phyloP scores from a whole-genome alignment of 1,140 invertebrate species.

The Plutomurus gul region DNA sequence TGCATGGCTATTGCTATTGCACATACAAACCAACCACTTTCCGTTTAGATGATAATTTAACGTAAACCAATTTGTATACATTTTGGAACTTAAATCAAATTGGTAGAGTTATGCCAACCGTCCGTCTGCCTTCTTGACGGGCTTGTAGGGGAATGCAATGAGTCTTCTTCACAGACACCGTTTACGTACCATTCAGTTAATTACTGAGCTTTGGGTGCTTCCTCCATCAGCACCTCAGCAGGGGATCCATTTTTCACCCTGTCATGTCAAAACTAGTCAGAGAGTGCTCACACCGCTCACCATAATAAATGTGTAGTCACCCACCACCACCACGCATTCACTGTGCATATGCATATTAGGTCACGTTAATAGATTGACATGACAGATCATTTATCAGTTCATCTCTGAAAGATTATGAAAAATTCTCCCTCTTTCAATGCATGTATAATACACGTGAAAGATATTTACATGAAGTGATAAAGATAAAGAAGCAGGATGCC shows the following conservation, averaged over 20 bases:
- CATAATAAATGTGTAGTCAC: too few species aligned
- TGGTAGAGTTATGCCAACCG: conserved; percentile 6
- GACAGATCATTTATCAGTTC: conserved; percentile 9
- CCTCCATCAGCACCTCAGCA: conserved; percentile 23
- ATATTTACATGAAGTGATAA: too few species aligned
- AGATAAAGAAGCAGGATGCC: background rate
- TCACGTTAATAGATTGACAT: conserved; percentile 1
- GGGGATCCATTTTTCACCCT: conserved; percentile 1
- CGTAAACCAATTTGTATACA: background rate
- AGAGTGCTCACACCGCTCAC: too few species aligned
- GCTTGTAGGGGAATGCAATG: background rate
- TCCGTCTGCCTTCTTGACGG: background rate
- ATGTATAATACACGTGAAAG: too few species aligned
- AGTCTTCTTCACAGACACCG: background rate
- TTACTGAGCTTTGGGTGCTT: conserved; percentile 25
- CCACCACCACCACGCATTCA: too few species aligned
- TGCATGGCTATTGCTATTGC: background rate
- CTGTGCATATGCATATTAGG: background rate
- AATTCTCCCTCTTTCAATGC: too few species aligned
- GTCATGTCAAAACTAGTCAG: background rate
- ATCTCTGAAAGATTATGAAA: background rate
- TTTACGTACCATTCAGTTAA: background rate
- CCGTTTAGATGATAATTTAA: too few species aligned
- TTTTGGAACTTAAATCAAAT: background rate
- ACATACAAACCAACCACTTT: too few species aligned